Evolutionary conservation across 2,888 invertebrate genomes (phyloP).

Genomic region (Coenonympha glycerion): DNA sequence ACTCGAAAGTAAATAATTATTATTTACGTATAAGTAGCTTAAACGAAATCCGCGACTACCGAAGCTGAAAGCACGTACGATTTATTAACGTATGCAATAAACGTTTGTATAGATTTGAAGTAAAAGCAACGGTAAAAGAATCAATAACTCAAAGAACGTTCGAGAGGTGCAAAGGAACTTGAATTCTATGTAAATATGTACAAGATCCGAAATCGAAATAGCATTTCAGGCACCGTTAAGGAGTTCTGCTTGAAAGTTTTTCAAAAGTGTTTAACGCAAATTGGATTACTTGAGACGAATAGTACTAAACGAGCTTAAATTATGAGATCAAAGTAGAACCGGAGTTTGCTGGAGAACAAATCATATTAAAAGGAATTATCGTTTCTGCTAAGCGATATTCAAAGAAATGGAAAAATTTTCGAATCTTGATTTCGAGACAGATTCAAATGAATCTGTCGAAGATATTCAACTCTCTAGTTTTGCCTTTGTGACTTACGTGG

Average conservation of each 20-base stretch:
- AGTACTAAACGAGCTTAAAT: constrained; percentile 32
- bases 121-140: constrained; percentile 19
- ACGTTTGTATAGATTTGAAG: constrained; percentile 12
- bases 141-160: constrained; percentile 23
- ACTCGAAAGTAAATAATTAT: no score
- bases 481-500: no score
- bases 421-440: neutral
- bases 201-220: constrained; percentile 20
- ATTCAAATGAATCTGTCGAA: neutral
- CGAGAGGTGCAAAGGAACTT: constrained; percentile 18
- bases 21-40: neutral
- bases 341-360: constrained; percentile 29
- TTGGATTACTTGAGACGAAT: constrained; percentile 34
- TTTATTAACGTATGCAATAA: constrained; percentile 13
- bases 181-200: constrained; percentile 22
- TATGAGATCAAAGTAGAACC: constrained; percentile 32
- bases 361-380: constrained; percentile 28
- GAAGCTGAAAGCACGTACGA: neutral
- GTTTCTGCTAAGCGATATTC: constrained; percentile 22
- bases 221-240: constrained; percentile 19
- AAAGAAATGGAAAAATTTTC: constrained; percentile 1
- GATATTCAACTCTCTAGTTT: no score
- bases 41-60: neutral
- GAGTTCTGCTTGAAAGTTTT: constrained; percentile 29
- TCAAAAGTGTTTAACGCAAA: constrained; percentile 36